A percentile compares a stretch with the other conserved stretches of the same genome.
These are phyloP conservation scores for Brienomyrus brachyistius DNA, from an alignment of 2,113 vertebrate species.

Conservation along the genomic window DNA sequence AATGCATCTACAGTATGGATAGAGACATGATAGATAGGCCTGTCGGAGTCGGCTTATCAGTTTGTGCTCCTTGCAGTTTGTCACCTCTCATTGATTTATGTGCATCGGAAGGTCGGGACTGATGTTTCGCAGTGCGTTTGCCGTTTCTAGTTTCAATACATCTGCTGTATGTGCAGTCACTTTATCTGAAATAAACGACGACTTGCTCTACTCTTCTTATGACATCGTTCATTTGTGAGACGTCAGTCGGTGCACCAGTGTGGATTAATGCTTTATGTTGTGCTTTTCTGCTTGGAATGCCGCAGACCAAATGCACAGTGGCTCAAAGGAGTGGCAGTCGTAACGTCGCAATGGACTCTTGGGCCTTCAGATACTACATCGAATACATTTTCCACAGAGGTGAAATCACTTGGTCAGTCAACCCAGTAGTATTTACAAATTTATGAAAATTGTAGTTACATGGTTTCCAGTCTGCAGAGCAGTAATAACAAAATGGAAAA, in stretches of 20 bases:
- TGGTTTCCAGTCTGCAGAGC: background rate
- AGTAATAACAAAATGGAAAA: background rate
- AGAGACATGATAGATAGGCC: constrained; percentile 15
- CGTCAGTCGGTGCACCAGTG: background rate
- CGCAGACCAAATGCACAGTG: background rate
- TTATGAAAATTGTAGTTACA: background rate
- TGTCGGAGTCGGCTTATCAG: constrained; percentile 8
- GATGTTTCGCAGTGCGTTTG: background rate
- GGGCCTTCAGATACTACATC: background rate
- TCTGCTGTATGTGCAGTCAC: background rate
- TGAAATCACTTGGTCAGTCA: background rate
- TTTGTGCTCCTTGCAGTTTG: background rate
- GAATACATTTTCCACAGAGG: background rate
- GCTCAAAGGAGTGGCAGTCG: background rate
- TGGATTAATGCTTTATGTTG: constrained; percentile 12
- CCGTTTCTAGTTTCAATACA: background rate
- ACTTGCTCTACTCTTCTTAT: background rate
- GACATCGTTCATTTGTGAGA: constrained; percentile 12
- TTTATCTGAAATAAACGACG: background rate
- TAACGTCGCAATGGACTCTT: background rate
- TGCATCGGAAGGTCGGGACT: background rate
- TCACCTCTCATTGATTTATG: constrained; percentile 12
- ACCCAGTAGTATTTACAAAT: background rate
- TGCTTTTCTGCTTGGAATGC: background rate
- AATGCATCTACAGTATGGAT: background rate